phyloP scores from a whole-genome alignment of 1,140 invertebrate genomes.

The Steinernema khuongi region DNA sequence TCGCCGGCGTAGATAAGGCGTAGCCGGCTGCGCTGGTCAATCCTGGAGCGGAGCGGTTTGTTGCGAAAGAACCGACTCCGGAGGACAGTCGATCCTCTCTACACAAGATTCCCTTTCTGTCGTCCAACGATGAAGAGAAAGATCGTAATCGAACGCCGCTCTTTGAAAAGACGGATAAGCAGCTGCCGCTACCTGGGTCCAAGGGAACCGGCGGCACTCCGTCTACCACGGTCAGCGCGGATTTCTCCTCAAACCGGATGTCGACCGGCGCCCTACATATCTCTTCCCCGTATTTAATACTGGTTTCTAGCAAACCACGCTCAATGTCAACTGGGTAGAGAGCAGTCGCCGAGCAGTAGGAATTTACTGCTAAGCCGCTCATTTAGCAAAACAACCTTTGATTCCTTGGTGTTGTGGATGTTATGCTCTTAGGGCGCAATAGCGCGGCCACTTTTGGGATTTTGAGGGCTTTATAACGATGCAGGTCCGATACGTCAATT shows the following conservation, averaged over 20 bases:
- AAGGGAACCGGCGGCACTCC: not conserved
- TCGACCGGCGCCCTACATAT: not conserved
- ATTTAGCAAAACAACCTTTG: not conserved
- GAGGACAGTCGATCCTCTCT: too few relatives aligned
- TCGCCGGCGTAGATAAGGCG: too few relatives aligned
- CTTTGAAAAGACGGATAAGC: too few relatives aligned
- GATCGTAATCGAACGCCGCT: too few relatives aligned
- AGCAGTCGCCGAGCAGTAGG: not conserved
- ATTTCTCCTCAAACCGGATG: constrained; percentile 9
- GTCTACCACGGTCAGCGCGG: not conserved
- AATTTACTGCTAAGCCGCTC: not conserved
- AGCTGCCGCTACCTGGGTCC: not conserved
- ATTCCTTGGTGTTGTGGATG: not conserved
- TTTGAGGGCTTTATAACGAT: too few relatives aligned
- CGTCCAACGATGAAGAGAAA: not conserved
- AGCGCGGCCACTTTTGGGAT: not conserved
- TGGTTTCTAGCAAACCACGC: not conserved
- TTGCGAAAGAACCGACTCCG: not conserved
- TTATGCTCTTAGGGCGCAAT: not conserved
- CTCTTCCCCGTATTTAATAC: constrained; percentile 7
- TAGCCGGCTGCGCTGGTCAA: not conserved
- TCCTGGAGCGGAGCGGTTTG: not conserved
- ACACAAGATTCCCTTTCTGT: too few relatives aligned
- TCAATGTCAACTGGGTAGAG: not conserved
- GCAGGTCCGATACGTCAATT: too few relatives aligned